A percentile compares a stretch with the other conserved stretches of the same genome.
Conservation (phyloP, 1,140 invertebrate species). For the Nilaparvata lugens region DNA sequence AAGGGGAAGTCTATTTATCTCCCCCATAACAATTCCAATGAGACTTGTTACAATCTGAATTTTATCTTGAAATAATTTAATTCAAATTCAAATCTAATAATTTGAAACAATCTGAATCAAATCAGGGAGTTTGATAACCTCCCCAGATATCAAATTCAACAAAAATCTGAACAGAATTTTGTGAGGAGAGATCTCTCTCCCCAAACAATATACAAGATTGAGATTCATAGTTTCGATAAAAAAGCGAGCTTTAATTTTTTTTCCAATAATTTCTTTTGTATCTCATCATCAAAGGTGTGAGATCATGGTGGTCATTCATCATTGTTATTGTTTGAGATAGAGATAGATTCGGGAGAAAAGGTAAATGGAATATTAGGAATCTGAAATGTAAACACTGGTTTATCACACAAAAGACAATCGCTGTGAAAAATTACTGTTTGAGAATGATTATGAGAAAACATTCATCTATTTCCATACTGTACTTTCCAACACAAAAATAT, state of each 20-base stretch:
- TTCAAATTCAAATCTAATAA: no score
- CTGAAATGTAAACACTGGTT: conserved; percentile 9
- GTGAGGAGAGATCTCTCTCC: conserved; percentile 6
- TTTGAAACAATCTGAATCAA: no score
- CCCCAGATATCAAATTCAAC: no score
- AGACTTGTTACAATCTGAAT: conserved; percentile 10
- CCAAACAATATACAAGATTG: conserved; percentile 7
- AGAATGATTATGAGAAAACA: no score
- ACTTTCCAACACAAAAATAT: no score
- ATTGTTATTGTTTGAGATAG: no score
- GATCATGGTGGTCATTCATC: conserved; percentile 18
- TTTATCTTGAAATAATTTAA: no score
- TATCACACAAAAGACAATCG: not conserved
- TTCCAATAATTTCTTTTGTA: conserved; percentile 25
- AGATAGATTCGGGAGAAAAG: not conserved
- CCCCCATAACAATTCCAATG: no score
- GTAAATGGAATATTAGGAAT: conserved; percentile 13
- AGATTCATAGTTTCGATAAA: conserved; percentile 15
- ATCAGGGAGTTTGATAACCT: no score
- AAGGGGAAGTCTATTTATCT: no score
- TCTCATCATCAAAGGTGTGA: conserved; percentile 27
- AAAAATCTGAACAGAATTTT: no score
- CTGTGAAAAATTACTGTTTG: not conserved
- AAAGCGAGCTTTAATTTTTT: not conserved
- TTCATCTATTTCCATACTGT: no score